Evolutionary conservation across 53 echinoderm and acorn worm genomes (phyloP).

Genomic region (Mesocentrotus franciscanus): DNA sequence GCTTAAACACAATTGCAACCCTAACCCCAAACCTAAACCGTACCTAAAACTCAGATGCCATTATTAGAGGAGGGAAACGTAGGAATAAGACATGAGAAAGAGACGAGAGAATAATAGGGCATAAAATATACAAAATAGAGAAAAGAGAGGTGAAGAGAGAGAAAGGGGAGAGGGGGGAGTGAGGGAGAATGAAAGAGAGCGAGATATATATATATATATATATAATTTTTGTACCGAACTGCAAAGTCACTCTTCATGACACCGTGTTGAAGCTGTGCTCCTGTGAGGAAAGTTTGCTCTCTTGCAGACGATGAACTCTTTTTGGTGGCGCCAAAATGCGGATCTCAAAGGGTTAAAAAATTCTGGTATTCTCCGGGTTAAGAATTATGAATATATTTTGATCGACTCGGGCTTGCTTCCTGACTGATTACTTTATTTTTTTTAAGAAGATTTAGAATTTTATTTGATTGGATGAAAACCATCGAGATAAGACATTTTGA

Average conservation of each 20-base stretch:
- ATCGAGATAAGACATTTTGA: neutral
- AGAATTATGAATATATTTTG: neutral
- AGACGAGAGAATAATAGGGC: no score
- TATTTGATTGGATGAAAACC: neutral
- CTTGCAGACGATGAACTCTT: neutral
- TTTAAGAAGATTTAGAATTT: neutral
- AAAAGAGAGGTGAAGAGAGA: no score
- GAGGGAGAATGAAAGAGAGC: neutral
- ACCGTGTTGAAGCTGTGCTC: neutral
- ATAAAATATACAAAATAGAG: no score
- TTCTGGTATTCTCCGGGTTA: neutral
- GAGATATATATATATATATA: no score
- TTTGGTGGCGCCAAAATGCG: neutral
- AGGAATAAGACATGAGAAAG: no score
- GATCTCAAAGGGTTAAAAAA: neutral
- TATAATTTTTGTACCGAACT: no score
- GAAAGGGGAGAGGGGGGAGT: neutral
- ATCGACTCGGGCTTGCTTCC: neutral
- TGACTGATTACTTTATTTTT: neutral
- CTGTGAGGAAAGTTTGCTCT: no score
- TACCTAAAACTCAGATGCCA: no score
- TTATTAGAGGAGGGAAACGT: no score
- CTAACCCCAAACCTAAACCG: no score
- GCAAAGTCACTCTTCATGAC: neutral
- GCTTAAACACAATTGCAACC: no score